Evolutionary conservation across 2,113 vertebrate species (phyloP), one percentile per base, ranked within the genome.

Genomic region (Coptodon rendalli): DNA sequence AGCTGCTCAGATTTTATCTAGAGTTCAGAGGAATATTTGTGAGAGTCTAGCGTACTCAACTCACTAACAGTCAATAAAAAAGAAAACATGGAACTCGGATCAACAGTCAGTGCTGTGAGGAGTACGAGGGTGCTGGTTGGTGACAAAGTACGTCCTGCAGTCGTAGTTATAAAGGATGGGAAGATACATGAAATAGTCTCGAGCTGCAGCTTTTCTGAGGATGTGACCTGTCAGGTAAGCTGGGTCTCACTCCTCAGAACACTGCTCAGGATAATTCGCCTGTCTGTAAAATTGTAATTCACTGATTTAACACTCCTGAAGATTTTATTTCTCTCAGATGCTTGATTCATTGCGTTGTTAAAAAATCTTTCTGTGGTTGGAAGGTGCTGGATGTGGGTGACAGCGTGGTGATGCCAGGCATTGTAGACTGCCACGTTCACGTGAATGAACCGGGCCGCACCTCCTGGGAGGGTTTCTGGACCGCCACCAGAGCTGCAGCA

Each of bases 341-440:
- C 17, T 9, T 63, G 73, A 29, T n/a, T 79, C 27, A 45, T 29
- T 43, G 4, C 29, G 29, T 83, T 16, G 8, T 38, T 14, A 17
- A 59, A 53, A 82, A 31, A 80, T 8, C 9, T 34, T 2, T 3
- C 14, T 80, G 80, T 76, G 57, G 7, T 24, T 76, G 66, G 54
- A 91, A 97, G 97, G 93, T 97, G 40, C 50, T 96, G 88, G 97
- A 98, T 88, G 96, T 96, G 57, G 97, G 97, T 0, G 91, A 97
- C 85, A 95, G 93, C 6, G 80, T 98, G 90, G 96, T 98, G 84
- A 97, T 97, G 97, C 96, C 97, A 5, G 97, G 97, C 6, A 87
- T 97, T 13, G 96, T 97, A 36, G 97, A 97, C 54, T 92, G 94
- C 53, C 97, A 97, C 2, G 97, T 97, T 11, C 97, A 97, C 6